Base-by-base conservation (phyloP, 2,888 invertebrate species). In the Drosophila setosimentum region DNA sequence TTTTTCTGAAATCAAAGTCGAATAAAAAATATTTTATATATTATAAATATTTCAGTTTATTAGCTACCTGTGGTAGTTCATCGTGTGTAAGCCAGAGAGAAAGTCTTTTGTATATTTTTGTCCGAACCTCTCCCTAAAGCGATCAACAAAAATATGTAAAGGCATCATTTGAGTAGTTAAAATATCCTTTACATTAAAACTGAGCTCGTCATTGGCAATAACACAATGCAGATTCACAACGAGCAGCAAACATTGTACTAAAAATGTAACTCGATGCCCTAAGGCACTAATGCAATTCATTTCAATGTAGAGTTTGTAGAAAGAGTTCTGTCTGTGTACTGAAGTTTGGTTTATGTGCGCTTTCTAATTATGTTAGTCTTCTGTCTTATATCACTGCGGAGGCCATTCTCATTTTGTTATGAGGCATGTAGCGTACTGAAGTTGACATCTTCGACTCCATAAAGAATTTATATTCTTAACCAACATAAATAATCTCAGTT, bases 1-100 rank as follows among this genome's bases (percentile, higher is more conserved):
- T 80, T 55, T 82, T 60, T 50, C 79, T 80, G 30, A 29, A 64
- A 40, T 0, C 13, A 32, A 35, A 40, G 11, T 24, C 8, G 16
- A 10, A 16, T n/a, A n/a, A n/a, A n/a, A n/a, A n/a, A n/a, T n/a
- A n/a, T n/a, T n/a, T n/a, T n/a, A n/a, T n/a, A n/a, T n/a, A n/a
- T n/a, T n/a, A n/a, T n/a, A 6, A 21, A 42, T 6, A 57, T 21
- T 3, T 8, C 10, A 30, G 5, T 7, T 27, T n/a, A 29, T 7
- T 21, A 53, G 30, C 18, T 37, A 82, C 82, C 79, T 80, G 49
- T 80, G 79, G 59, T 66, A 80, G 10, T 13, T 57, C 82, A 80
- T 80, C 0, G 51, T 68, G 21, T 66, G 51, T 18, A 82, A 21
- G 8, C 57, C 70, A 11, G 73, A 60, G 0, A 42, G 24, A 24